These are phyloP conservation scores for Geotrupes spiniger DNA, from an alignment of 2,888 invertebrate genomes.

Conservation along the genomic window DNA sequence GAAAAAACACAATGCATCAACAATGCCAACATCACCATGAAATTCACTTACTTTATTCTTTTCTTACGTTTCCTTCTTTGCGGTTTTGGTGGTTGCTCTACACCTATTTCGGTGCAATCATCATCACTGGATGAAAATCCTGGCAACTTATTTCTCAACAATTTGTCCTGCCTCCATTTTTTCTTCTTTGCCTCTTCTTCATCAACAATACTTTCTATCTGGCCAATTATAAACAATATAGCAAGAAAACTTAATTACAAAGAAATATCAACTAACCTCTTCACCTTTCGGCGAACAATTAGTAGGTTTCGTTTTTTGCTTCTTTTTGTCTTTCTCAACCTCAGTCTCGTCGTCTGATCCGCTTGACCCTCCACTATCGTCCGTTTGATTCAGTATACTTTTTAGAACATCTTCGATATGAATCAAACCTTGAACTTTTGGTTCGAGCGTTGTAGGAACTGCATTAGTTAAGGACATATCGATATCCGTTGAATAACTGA, in stretches of 20 bases:
- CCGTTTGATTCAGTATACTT: not conserved
- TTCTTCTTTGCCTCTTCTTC: slow-evolving; percentile 5
- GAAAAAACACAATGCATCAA: no score
- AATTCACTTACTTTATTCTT: not conserved
- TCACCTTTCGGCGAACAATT: not conserved
- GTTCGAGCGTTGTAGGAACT: no score
- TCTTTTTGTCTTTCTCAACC: slow-evolving; percentile 1
- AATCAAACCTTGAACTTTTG: no score
- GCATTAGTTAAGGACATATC: no score
- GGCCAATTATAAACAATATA: not conserved
- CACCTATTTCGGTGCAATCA: slow-evolving; percentile 3
- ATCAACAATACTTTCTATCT: not conserved
- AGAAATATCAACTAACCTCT: not conserved
- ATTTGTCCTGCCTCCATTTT: slow-evolving; percentile 10
- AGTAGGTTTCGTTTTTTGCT: not conserved
- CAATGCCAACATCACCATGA: not conserved
- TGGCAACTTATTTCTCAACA: slow-evolving; percentile 9
- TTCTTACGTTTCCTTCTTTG: not conserved
- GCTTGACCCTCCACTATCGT: not conserved
- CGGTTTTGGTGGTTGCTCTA: not conserved
- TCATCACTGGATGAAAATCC: slow-evolving; percentile 11
- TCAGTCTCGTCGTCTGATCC: not conserved
- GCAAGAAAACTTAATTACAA: not conserved
- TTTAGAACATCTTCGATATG: no score
- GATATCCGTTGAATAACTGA: no score